Evolutionary conservation across 2,888 invertebrate species (phyloP), one percentile per base, ranked within the genome.

Genomic region (Napeogenes inachia): DNA sequence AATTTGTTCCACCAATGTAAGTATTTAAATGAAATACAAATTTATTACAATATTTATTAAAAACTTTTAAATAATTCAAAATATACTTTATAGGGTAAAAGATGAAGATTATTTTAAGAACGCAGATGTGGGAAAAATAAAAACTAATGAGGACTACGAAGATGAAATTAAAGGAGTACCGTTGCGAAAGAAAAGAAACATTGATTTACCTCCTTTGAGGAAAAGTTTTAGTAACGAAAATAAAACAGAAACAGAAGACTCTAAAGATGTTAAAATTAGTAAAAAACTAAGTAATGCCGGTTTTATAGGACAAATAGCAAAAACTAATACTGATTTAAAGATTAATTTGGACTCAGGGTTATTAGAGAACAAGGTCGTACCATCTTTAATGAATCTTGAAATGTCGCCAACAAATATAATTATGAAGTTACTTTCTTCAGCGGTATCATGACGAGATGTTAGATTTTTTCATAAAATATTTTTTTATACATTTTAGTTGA

Each of bases 141-240:
- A 73, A 10, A 73, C 75, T n/a, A 71, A 72, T 8, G 82, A 84
- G 56, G 85, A 86, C 50, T 84, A 85, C 59, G 85, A 84, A 32
- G 80, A 84, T n/a, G 82, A 82, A 56, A 71, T 80, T 6, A 84
- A 77, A 75, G 85, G 84, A n/a, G 70, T 84, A 13, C 84, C 85
- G 21, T 71, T 81, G 13, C 75, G 85, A 57, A 80, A 64, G 62
- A 79, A 77, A 63, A 75, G 86, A 68, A 70, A 64, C 32, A 38
- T 47, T 54, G 6, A 46, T 42, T 0, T 54, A 10, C 13, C 35
- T 4, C 2, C 42, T 38, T 33, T 35, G 10, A 53, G 8, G 3
- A 12, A 70, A 50, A 67, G 71, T 54, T 38, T 12, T 54, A 45
- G 10, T 33, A 38, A 50, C 62, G 47, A 58, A 42, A 54, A 57